phyloP scores from a whole-genome alignment of 2,888 invertebrate species.

The Eupsilia transversa region DNA sequence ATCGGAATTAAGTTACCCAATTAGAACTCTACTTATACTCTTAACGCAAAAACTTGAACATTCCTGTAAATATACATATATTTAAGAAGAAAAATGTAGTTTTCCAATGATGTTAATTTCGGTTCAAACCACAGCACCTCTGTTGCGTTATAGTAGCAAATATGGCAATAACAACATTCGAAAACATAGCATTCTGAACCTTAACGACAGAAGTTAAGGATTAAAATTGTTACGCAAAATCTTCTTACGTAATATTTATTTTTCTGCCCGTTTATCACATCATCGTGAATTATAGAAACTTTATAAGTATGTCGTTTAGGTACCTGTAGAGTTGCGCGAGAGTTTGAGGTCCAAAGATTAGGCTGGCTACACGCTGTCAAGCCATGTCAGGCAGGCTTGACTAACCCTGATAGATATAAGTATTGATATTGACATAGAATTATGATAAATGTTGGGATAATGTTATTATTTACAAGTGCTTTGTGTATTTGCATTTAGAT shows the following conservation, averaged over 20 bases:
- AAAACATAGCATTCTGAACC: constrained; percentile 30
- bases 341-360: constrained; percentile 60
- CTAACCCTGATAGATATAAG: constrained; percentile 46
- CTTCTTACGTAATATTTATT: constrained; percentile 59
- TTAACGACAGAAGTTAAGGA: constrained; percentile 31
- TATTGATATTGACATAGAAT: constrained; percentile 34
- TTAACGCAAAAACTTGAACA: constrained; percentile 17
- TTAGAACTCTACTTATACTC: constrained; percentile 2
- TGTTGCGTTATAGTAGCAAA: constrained; percentile 70
- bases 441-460: constrained; percentile 27
- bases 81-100: constrained; percentile 12
- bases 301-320: constrained; percentile 59
- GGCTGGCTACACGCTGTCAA: constrained; percentile 59
- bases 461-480: constrained; percentile 50
- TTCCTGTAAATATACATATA: constrained; percentile 49
- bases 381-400: constrained; percentile 36
- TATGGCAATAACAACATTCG: constrained; percentile 51
- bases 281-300: constrained; percentile 66
- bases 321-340: constrained; percentile 56
- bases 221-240: constrained; percentile 39
- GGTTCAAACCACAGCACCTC: constrained; percentile 44
- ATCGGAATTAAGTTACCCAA: not conserved
- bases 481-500: constrained; percentile 55
- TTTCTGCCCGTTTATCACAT: constrained; percentile 60
- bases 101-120: constrained; percentile 42